These are phyloP conservation scores for Zophobas atratus DNA, from an alignment of 1,140 invertebrate species.

Conservation along the genomic window DNA sequence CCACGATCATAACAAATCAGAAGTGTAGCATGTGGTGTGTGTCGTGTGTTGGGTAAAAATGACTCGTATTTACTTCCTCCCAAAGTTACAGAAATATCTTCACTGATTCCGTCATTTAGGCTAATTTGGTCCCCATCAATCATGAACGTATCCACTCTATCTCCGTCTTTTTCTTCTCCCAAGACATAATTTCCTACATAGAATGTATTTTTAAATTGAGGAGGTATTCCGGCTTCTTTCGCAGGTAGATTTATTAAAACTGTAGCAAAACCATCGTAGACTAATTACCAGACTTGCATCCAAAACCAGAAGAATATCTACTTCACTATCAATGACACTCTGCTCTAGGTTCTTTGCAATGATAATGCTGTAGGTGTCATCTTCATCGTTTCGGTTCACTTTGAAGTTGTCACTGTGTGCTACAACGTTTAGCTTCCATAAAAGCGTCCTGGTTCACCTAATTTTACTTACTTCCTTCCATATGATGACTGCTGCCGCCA, in stretches of 20 bases:
- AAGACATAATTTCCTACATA: neutral
- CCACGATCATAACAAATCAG: neutral
- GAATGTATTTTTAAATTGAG: neutral
- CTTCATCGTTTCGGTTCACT: neutral
- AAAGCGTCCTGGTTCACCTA: neutral
- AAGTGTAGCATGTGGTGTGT: neutral
- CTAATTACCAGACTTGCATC: neutral
- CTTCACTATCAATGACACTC: neutral
- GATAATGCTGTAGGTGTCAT: neutral
- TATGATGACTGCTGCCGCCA: neutral
- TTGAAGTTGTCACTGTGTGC: neutral
- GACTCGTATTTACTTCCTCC: constrained; percentile 14
- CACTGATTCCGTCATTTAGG: neutral
- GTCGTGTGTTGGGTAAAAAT: constrained; percentile 10
- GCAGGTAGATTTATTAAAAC: constrained; percentile 7
- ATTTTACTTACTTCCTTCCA: neutral
- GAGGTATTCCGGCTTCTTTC: neutral
- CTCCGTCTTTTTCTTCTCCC: neutral
- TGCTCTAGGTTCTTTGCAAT: neutral
- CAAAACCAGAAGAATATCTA: constrained; percentile 1
- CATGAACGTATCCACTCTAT: neutral
- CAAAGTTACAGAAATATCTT: neutral
- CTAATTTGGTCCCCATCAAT: neutral
- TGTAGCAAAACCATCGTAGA: constrained; percentile 11
- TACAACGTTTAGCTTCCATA: neutral